Percentiles rank a stretch among this genome's conserved stretches.
phyloP scores from a whole-genome alignment of 2,888 invertebrate genomes.

The Elgonia sp. region DNA sequence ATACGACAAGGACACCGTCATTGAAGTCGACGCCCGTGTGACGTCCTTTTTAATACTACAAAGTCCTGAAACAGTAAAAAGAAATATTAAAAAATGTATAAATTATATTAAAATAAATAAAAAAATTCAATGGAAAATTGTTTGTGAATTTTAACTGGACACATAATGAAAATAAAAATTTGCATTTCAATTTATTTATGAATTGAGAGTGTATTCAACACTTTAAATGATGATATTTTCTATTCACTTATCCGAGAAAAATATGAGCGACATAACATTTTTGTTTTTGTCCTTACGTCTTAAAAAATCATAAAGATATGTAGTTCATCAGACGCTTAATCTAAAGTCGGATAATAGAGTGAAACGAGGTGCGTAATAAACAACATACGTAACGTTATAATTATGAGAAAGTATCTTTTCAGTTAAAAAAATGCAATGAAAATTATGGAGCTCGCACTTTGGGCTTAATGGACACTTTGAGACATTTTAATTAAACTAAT shows the following conservation, averaged over 20 bases:
- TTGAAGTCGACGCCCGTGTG: conserved; percentile 74
- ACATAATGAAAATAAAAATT: no score
- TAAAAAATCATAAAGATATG: conserved; percentile 40
- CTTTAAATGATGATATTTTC: conserved; percentile 16
- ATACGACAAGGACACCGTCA: conserved; percentile 83
- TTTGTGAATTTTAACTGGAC: no score
- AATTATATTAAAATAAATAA: no score
- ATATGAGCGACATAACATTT: conserved; percentile 42
- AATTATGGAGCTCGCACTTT: conserved; percentile 38
- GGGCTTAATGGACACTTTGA: conserved; percentile 36
- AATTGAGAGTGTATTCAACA: no score
- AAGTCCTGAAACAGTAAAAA: neutral
- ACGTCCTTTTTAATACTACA: conserved; percentile 49
- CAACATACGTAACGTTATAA: conserved; percentile 59
- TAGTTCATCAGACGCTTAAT: conserved; percentile 49
- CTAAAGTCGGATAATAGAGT: conserved; percentile 44
- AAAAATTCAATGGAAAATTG: no score
- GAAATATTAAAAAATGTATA: neutral
- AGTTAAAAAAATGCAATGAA: conserved; percentile 43
- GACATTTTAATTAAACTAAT: conserved; percentile 43
- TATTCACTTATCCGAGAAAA: conserved; percentile 34
- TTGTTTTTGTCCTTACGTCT: conserved; percentile 12
- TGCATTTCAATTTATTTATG: no score
- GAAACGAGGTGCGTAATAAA: conserved; percentile 54
- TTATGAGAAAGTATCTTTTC: conserved; percentile 61